phyloP scores from a whole-genome alignment of 2,888 invertebrate species.

The Syrista parreyssii region DNA sequence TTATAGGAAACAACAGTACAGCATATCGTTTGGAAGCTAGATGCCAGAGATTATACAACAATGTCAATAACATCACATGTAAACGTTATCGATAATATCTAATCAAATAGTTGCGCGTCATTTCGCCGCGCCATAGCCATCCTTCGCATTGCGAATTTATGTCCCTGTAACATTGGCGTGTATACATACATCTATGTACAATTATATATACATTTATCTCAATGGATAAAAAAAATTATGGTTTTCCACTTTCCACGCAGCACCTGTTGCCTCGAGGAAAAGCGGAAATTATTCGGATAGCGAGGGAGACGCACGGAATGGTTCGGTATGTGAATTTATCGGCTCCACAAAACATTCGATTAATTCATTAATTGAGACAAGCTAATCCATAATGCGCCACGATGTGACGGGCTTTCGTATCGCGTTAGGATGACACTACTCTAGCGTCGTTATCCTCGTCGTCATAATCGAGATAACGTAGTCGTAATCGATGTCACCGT shows the following conservation, averaged over 20 bases:
- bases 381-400: neutral
- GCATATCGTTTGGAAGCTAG: neutral
- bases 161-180: neutral
- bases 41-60: neutral
- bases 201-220: neutral
- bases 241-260: slow-evolving; percentile 50
- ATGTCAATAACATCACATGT: neutral
- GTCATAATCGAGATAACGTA: neutral
- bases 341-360: neutral
- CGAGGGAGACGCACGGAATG: slow-evolving; percentile 42
- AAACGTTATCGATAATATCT: neutral
- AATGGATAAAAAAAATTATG: slow-evolving; percentile 28
- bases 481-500: neutral
- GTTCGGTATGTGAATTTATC: slow-evolving; percentile 40
- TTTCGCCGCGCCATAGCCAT: neutral
- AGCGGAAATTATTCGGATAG: slow-evolving; percentile 44
- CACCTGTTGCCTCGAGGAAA: slow-evolving; percentile 39
- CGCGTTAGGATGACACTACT: neutral
- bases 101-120: neutral
- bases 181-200: neutral
- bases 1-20: neutral
- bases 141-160: neutral
- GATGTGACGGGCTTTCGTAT: neutral
- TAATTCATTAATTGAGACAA: slow-evolving; percentile 3
- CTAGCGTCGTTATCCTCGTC: neutral